Base-by-base conservation (phyloP, 2,113 vertebrate species). In the Rhinogobius similis region DNA sequence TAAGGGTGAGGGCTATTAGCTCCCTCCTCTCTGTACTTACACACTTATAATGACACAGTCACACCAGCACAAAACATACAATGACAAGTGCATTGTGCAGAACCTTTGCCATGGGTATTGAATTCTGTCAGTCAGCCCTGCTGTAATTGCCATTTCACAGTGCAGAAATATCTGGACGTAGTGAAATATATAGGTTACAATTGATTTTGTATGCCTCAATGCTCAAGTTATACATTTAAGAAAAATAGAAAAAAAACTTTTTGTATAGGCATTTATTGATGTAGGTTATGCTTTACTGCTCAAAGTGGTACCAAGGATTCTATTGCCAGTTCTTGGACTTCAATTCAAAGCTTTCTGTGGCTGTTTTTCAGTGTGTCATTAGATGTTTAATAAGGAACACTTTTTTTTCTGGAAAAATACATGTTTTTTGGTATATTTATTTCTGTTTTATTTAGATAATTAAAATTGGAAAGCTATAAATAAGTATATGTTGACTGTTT, bases 1-100 rank as follows among this genome's bases (percentile, higher is more conserved):
- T 71, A 74, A 88, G 88, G 84, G 81, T 86, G 83, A 88, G 77
- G 74, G 67, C 68, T 77, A 61, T 82, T 79, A 82, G 72, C 65
- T 73, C 68, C 67, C 50, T 66, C 46, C 68, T 75, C 64, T 75
- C 6, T 32, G 61, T 65, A 56, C 56, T 50, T 71, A 74, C 67
- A 72, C 56, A 75, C 48, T 63, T 61, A 67, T 53, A 68, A 71
- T 68, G 43, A 59, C 65, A 61, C 41, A 64, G 68, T 39, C 52
- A 50, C 21, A 59, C 64, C 62, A 27, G 18, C 18, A 68, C 68
- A 65, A 23, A 59, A 62, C 53, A 26, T 20, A 72, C 41, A 71
- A 61, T 41, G 1, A 12, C 29, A 68, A 69, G 67, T 41, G 44
- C 76, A 76, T 67, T 63, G 58, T 20, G 68, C 20, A 50, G 29